Percentiles rank a stretch among this genome's conserved stretches.
Evolutionary conservation across 2,797 vertebrate species (phyloP).

Genomic region (Tolypeutes matacus): DNA sequence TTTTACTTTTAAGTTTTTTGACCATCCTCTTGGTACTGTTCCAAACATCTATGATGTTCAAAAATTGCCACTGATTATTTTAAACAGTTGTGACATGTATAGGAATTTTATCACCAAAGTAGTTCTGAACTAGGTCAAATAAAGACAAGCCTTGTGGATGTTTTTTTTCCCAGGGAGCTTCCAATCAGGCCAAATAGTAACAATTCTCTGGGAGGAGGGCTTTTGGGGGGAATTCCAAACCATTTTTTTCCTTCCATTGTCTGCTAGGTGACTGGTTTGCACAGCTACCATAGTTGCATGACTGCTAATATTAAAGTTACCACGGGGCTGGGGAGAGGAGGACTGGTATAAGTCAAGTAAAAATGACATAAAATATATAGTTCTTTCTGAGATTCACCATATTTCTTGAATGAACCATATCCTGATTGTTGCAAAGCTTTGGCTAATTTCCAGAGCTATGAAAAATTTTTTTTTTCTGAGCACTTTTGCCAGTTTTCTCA

Average conservation of each 20-base stretch:
- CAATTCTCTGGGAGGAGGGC: neutral
- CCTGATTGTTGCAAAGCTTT: neutral
- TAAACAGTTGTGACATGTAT: neutral
- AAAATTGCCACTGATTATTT: neutral
- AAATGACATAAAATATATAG: slow-evolving; percentile 9
- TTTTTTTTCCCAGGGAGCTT: neutral
- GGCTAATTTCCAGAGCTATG: slow-evolving; percentile 24
- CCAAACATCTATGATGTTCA: neutral
- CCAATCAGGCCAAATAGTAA: neutral
- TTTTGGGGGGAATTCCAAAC: neutral
- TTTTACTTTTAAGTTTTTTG: neutral
- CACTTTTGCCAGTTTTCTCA: neutral
- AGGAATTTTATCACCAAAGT: neutral
- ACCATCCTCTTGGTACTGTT: no score
- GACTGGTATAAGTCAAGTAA: neutral
- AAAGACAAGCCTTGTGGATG: neutral
- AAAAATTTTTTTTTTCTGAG: slow-evolving; percentile 15
- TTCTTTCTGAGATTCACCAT: neutral
- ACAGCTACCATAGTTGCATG: neutral
- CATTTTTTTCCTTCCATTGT: neutral
- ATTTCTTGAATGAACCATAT: neutral
- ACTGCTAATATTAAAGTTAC: neutral
- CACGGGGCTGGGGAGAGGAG: neutral
- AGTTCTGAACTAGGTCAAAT: neutral
- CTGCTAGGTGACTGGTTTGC: neutral